These are phyloP conservation scores for Salvator merianae DNA, from an alignment of 2,113 vertebrate genomes.

Conservation along the genomic window DNA sequence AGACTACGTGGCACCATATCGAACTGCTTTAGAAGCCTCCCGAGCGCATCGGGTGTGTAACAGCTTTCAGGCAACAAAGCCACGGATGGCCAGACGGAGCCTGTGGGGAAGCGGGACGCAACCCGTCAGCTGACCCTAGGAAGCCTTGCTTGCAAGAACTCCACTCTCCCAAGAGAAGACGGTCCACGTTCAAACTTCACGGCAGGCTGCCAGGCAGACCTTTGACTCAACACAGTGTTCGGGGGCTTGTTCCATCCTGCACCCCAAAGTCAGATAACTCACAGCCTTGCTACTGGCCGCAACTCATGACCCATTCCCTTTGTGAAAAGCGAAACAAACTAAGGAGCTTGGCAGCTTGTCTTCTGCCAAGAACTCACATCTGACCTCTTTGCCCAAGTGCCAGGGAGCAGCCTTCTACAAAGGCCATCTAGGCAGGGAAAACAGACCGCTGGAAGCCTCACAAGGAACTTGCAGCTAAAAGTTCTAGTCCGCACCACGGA, in stretches of 20 bases:
- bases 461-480: background rate
- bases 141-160: background rate
- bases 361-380: background rate
- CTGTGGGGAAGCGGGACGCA: background rate
- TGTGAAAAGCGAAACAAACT: background rate
- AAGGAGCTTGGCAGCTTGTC: rapidly evolving
- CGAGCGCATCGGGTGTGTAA: rapidly evolving
- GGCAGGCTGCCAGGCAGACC: background rate
- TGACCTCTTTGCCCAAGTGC: background rate
- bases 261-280: background rate
- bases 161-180: background rate
- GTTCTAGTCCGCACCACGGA: background rate
- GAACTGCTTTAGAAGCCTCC: background rate
- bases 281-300: background rate
- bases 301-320: constrained; percentile 1
- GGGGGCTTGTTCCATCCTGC: background rate
- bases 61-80: background rate
- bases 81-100: background rate
- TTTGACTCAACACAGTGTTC: background rate
- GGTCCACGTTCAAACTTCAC: background rate
- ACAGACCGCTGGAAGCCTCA: background rate
- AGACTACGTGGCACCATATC: rapidly evolving
- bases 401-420: background rate
- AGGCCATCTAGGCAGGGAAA: background rate
- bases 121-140: rapidly evolving